These are phyloP conservation scores for Cephonodes hylas DNA, from an alignment of 2,888 invertebrate genomes.

Conservation along the genomic window DNA sequence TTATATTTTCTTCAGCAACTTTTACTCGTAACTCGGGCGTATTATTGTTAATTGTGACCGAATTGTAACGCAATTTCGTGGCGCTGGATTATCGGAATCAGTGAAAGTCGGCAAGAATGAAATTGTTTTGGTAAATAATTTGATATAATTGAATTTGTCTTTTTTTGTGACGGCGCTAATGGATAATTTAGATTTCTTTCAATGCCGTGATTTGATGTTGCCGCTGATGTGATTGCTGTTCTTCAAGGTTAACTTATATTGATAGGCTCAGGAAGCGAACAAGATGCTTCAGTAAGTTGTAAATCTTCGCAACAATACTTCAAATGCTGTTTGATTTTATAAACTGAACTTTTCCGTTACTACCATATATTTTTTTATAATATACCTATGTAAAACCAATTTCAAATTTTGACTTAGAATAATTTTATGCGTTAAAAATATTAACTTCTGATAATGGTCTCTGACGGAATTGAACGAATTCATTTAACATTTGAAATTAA, in stretches of 20 bases:
- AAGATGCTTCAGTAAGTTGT: no score
- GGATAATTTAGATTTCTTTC: neutral
- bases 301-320: no score
- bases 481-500: no score
- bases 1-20: neutral
- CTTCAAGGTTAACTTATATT: neutral
- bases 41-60: neutral
- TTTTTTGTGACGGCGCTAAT: neutral
- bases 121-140: neutral
- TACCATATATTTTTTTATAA: no score
- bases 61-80: slow-evolving; percentile 1
- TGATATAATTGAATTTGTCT: neutral
- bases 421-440: no score
- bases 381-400: no score
- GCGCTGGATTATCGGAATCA: neutral
- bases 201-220: neutral
- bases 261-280: no score
- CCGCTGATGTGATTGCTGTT: neutral
- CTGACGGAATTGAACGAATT: no score
- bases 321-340: no score
- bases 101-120: slow-evolving; percentile 4
- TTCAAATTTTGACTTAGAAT: no score
- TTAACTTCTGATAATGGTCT: no score
- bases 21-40: neutral
- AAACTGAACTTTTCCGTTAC: no score